Conservation (phyloP, 2,888 invertebrate genomes). For the Lamproptera curius region DNA sequence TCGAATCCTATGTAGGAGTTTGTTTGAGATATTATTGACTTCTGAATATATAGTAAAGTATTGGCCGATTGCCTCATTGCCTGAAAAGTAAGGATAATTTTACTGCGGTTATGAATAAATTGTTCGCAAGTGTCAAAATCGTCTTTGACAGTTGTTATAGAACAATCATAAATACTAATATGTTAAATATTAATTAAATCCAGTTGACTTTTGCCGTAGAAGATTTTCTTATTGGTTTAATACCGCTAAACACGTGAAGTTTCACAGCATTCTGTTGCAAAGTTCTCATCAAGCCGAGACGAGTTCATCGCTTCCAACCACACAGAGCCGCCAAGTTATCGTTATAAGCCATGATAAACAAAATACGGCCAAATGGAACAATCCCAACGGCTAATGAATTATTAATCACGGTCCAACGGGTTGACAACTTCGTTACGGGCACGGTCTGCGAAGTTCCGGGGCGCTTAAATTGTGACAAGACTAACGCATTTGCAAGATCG, state of each 20-base stretch:
- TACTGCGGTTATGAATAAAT: no score
- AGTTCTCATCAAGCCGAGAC: no score
- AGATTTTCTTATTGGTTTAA: not conserved
- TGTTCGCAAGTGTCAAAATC: no score
- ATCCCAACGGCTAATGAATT: slow-evolving; percentile 17
- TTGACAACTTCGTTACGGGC: slow-evolving; percentile 19
- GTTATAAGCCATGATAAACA: slow-evolving; percentile 1
- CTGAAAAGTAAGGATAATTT: no score
- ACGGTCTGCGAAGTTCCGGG: slow-evolving; percentile 38
- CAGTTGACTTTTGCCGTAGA: not conserved
- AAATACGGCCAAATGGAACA: slow-evolving; percentile 5
- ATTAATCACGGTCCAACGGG: slow-evolving; percentile 17
- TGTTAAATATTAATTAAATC: not conserved
- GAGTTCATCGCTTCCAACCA: no score
- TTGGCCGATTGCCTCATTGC: no score
- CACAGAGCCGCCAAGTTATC: no score
- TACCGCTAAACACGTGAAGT: not conserved
- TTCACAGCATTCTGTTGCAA: not conserved
- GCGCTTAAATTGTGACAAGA: slow-evolving; percentile 43
- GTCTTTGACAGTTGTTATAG: no score
- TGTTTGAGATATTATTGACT: no score
- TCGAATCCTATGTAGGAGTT: no score
- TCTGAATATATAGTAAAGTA: no score
- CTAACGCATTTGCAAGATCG: slow-evolving; percentile 45
- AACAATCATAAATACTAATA: no score